Evolutionary conservation across 2,113 vertebrate species (phyloP).

Genomic region (Cryptotis parvus): DNA sequence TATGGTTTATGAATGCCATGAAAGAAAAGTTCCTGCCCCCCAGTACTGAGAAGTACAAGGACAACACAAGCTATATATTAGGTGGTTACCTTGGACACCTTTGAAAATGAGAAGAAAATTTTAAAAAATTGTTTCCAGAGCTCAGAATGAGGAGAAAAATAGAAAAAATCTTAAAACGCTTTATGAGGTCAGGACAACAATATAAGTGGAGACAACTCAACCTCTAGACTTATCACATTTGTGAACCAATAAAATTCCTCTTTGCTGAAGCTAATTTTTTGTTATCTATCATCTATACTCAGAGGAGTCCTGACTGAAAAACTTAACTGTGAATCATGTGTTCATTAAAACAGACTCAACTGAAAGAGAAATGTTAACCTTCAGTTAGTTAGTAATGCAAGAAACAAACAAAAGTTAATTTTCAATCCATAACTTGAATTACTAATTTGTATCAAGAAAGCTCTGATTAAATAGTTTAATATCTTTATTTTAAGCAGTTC

Average conservation of each 20-base stretch:
- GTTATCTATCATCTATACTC: background rate
- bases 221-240: background rate
- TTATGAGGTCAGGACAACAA: background rate
- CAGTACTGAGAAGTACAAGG: background rate
- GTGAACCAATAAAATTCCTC: conserved; percentile 18
- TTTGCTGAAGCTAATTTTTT: background rate
- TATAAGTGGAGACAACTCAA: background rate
- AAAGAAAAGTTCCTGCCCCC: background rate
- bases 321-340: background rate
- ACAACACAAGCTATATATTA: background rate
- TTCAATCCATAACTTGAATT: conserved; percentile 15
- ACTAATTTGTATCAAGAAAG: background rate
- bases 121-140: background rate
- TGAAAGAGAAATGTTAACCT: background rate
- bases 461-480: background rate
- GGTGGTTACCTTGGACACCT: background rate
- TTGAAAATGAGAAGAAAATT: background rate
- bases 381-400: background rate
- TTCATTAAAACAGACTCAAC: background rate
- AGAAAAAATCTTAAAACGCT: background rate
- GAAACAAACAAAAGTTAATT: background rate
- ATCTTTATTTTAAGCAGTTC: conserved; percentile 16
- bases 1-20: too few species aligned
- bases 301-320: background rate
- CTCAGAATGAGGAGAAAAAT: background rate